Conservation (phyloP, 2,797 vertebrate genomes). For the Anomalospiza imberbis region DNA sequence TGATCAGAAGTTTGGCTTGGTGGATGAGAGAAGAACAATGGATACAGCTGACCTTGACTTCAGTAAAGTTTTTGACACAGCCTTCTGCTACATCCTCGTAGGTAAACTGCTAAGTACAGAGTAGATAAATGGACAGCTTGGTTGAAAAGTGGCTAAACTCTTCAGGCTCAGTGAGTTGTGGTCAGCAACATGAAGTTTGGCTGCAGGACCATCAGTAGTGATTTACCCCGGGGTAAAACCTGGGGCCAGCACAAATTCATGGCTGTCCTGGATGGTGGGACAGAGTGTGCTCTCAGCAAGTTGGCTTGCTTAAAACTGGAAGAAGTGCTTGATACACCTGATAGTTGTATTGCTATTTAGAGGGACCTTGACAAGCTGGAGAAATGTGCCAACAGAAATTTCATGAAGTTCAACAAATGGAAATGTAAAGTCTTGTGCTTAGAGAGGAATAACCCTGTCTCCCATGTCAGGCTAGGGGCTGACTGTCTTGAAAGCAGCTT, state of each 20-base stretch:
- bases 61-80: not conserved
- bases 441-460: not conserved
- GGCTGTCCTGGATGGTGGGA: not conserved
- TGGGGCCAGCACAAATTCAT: not conserved
- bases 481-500: not conserved
- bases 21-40: not conserved
- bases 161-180: not conserved
- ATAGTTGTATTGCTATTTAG: not conserved
- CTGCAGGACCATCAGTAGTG: not conserved
- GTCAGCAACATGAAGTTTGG: not conserved
- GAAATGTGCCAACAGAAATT: not conserved
- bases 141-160: not conserved
- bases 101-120: not conserved
- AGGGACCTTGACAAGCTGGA: not conserved
- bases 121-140: not conserved
- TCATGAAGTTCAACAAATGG: not conserved
- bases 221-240: accelerated
- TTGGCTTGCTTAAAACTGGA: not conserved
- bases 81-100: not conserved
- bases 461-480: not conserved
- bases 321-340: not conserved
- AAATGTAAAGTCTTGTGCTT: not conserved
- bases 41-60: not conserved
- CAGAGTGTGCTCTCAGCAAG: not conserved
- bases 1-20: not conserved